Conservation (phyloP, 2,113 vertebrate genomes). For the Lophius piscatorius region DNA sequence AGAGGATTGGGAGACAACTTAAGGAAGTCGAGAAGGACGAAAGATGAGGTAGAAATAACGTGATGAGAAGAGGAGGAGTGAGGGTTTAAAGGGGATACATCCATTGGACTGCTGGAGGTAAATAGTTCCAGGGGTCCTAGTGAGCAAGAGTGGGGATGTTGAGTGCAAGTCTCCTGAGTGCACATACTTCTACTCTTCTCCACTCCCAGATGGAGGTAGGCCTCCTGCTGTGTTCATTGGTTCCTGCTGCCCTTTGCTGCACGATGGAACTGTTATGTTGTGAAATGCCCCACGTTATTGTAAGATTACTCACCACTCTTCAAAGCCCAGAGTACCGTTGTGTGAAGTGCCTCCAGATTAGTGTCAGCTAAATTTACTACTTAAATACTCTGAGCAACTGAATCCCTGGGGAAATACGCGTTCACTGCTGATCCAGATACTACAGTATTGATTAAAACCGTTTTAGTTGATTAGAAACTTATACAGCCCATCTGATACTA, state of each 20-base stretch:
- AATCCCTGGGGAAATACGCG: constrained; percentile 3
- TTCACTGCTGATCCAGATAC: constrained; percentile 26
- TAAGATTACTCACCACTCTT: constrained; percentile 67
- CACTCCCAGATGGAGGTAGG: constrained; percentile 15
- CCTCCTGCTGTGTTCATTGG: constrained; percentile 40
- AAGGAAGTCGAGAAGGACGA: constrained; percentile 26
- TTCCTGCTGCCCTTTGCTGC: constrained; percentile 20
- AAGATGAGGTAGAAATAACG: constrained; percentile 14
- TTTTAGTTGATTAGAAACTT: constrained; percentile 35
- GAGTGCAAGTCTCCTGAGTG: constrained; percentile 35
- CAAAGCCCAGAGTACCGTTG: constrained; percentile 46
- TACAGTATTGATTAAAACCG: constrained; percentile 12
- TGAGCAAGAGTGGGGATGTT: constrained; percentile 48
- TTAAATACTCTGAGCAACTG: constrained; percentile 19
- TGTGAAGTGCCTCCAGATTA: constrained; percentile 44
- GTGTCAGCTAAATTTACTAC: constrained; percentile 11
- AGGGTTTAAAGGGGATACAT: constrained; percentile 15
- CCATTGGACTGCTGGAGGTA: too few species aligned
- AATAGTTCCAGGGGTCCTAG: constrained; percentile 60
- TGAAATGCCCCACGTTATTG: constrained; percentile 68
- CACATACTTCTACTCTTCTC: constrained; percentile 37
- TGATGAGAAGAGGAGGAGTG: constrained; percentile 30
- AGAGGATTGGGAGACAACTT: constrained; percentile 18
- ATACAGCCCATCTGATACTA: constrained; percentile 1
- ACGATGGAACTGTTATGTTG: constrained; percentile 51